These are phyloP conservation scores for Karalla daura DNA, from an alignment of 2,797 vertebrate species.

Conservation along the genomic window DNA sequence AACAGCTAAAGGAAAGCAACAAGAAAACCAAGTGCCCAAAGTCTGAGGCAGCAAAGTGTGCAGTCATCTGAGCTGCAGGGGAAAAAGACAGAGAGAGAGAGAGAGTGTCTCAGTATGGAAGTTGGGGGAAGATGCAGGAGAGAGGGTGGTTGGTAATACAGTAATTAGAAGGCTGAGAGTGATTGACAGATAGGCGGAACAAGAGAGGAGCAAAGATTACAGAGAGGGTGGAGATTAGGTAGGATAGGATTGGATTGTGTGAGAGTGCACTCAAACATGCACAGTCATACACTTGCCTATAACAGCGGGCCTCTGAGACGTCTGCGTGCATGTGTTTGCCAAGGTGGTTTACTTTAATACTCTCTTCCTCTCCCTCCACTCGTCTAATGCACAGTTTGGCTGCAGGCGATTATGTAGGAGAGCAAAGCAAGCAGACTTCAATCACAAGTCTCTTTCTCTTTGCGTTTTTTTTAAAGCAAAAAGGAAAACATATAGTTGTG, in stretches of 20 bases:
- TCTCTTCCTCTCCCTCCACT: constrained; percentile 29
- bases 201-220: constrained; percentile 47
- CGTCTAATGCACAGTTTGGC: constrained; percentile 81
- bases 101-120: constrained; percentile 23
- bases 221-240: constrained; percentile 53
- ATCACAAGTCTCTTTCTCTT: constrained; percentile 26
- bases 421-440: constrained; percentile 40
- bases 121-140: constrained; percentile 21
- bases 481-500: not conserved
- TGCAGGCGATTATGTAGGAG: constrained; percentile 64
- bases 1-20: not conserved
- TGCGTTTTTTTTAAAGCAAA: not conserved
- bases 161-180: constrained; percentile 42
- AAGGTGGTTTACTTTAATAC: constrained; percentile 66
- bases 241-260: constrained; percentile 43
- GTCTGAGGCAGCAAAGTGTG: constrained; percentile 23
- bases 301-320: constrained; percentile 4
- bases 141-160: constrained; percentile 21
- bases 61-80: constrained; percentile 1
- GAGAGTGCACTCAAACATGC: constrained; percentile 11
- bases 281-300: constrained; percentile 17
- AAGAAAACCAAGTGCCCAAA: constrained; percentile 9
- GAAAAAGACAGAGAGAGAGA: not conserved
- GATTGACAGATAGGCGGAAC: constrained; percentile 58
- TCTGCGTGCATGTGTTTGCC: constrained; percentile 2